phyloP scores from a whole-genome alignment of 1,140 invertebrate species.

The Drosophila watanabei region DNA sequence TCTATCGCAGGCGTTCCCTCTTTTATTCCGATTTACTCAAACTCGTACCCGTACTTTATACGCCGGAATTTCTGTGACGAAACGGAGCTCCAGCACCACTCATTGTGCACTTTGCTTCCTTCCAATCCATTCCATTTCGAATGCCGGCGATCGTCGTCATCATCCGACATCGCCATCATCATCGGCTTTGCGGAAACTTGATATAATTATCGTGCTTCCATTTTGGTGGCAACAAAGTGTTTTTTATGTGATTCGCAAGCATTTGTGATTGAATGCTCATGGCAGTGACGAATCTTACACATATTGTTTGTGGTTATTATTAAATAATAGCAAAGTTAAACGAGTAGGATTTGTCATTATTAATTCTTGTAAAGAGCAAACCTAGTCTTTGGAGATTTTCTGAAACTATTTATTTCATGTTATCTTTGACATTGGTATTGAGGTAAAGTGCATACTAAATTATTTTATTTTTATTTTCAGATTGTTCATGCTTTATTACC shows the following conservation, averaged over 20 bases:
- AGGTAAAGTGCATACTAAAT: no score
- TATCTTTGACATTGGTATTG: no score
- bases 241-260: not conserved
- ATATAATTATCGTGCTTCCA: slow-evolving; percentile 14
- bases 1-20: slow-evolving; percentile 33
- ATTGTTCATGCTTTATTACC: no score
- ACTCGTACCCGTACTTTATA: slow-evolving; percentile 52
- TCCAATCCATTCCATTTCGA: slow-evolving; percentile 46
- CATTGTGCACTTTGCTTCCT: slow-evolving; percentile 65
- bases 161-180: slow-evolving; percentile 29
- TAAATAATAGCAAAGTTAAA: not conserved
- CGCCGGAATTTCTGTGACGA: slow-evolving; percentile 81
- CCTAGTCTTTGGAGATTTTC: no score
- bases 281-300: slow-evolving; percentile 1
- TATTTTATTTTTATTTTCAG: no score
- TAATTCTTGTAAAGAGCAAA: not conserved
- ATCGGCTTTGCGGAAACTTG: slow-evolving; percentile 28
- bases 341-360: not conserved
- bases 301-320: not conserved
- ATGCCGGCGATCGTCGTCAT: slow-evolving; percentile 47
- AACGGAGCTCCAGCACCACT: slow-evolving; percentile 53
- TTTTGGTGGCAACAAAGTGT: slow-evolving; percentile 18
- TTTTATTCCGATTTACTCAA: slow-evolving; percentile 26
- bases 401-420: not conserved
- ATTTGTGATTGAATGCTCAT: slow-evolving; percentile 8